Conservation (phyloP, 2,888 invertebrate genomes). For the Tigriopus californicus region DNA sequence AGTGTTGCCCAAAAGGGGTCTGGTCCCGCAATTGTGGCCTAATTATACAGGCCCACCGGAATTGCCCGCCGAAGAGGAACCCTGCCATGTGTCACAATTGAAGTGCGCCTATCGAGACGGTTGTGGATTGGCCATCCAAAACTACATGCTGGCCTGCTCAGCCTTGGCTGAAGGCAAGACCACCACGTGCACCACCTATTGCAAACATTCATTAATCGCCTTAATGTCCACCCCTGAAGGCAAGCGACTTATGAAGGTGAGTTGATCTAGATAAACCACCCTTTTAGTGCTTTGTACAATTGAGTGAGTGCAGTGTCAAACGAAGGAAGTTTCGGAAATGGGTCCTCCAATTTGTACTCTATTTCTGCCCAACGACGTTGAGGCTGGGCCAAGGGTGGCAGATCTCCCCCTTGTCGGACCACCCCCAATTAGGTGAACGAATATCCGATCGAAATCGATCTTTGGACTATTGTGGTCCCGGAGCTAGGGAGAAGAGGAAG, state of each 20-base stretch:
- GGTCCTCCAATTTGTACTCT: no score
- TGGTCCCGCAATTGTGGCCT: slow-evolving; percentile 11
- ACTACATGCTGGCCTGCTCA: slow-evolving; percentile 52
- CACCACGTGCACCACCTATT: slow-evolving; percentile 44
- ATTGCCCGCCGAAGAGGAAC: slow-evolving; percentile 1
- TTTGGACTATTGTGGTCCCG: no score
- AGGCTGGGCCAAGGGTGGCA: no score
- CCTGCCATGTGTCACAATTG: slow-evolving; percentile 35
- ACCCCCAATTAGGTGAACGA: no score
- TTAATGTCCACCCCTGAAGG: slow-evolving; percentile 59
- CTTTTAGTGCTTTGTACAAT: no score
- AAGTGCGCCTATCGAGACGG: slow-evolving; percentile 55
- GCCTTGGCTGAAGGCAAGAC: slow-evolving; percentile 37
- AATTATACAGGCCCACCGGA: slow-evolving; percentile 11
- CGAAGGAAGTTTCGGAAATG: no score
- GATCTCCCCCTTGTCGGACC: no score
- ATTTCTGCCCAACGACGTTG: no score
- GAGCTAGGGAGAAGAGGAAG: no score
- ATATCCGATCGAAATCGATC: no score
- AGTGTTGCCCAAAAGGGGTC: background rate
- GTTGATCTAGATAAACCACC: slow-evolving; percentile 25
- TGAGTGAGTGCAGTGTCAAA: no score
- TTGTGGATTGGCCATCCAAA: slow-evolving; percentile 53
- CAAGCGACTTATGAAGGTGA: slow-evolving; percentile 52
- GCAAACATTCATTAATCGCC: slow-evolving; percentile 56